Base-by-base conservation (phyloP, 2,888 invertebrate species). In the Agrochola lychnidis region DNA sequence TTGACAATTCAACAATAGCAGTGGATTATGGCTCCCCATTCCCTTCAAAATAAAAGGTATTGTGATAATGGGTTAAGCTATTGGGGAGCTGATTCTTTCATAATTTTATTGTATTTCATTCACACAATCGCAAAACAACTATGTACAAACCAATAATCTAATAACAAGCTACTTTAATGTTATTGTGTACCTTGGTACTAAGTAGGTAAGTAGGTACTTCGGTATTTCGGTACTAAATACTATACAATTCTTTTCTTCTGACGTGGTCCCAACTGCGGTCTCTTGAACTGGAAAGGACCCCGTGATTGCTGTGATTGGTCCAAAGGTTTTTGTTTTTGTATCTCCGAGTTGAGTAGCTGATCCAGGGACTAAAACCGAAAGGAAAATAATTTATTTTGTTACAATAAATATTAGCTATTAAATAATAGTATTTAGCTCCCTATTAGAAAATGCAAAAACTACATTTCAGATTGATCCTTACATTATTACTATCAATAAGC, bases 401-500 rank as follows among this genome's bases (percentile, higher is more conserved):
- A 62, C 25, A 19, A 69, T 25, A 59, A 59, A 68, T 45, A 45
- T 42, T 42, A 45, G n/a, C n/a, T 9, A 40, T 53, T 53, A 36
- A 30, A 67, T 67, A 36, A 67, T 22, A 22, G 12, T 40, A 51
- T 51, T 51, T 30, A 62, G 36, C 19, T 42, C 6, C 6, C 5
- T 14, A 16, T 36, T 4, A 12, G 40, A 22, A 51, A 30, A 42
- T 36, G 14, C 2, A n/a, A n/a, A 22, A 5, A 19, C 2, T 25
- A 57, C 1, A 64, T 56, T 68, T 40, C 6, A 67, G 16, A 40
- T 25, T 16, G 9, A 80, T 25, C 12, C 62, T 64, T 88, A 97
- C 97, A 93, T 93, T 92, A 57, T 91, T 36, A 19, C n/a, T 59
- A 75, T 96, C 94, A 83, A 98, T 94, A 68, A 97, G 96, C 0